phyloP scores from a whole-genome alignment of 2,888 invertebrate genomes.

The Nemotelus pantherinus region DNA sequence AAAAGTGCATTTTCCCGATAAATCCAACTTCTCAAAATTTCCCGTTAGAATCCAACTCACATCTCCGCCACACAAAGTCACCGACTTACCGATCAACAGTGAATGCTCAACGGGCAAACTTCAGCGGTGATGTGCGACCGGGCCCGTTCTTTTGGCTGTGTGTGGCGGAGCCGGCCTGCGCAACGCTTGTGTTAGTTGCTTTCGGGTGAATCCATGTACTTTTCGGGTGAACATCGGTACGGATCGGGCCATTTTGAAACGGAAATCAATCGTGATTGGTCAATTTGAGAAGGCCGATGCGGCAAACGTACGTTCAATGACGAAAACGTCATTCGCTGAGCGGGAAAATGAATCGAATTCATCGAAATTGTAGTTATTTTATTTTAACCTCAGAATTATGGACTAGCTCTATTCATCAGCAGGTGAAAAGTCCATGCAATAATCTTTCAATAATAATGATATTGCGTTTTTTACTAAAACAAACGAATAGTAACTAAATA shows the following conservation, averaged over 20 bases:
- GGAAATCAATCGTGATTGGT: conserved; percentile 36
- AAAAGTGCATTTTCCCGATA: conserved; percentile 8
- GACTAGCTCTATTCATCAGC: too few relatives aligned
- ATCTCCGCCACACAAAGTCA: conserved; percentile 44
- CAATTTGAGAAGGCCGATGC: conserved; percentile 7
- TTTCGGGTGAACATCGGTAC: conserved; percentile 2
- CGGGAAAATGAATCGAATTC: neutral
- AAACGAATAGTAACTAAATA: too few relatives aligned
- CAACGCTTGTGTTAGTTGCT: conserved; percentile 8
- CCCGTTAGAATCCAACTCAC: conserved; percentile 28
- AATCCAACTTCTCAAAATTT: conserved; percentile 23
- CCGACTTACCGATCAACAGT: conserved; percentile 52
- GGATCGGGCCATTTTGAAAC: neutral
- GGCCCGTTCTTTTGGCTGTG: conserved; percentile 16
- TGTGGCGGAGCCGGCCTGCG: conserved; percentile 34
- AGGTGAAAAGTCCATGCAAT: too few relatives aligned
- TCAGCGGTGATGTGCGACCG: conserved; percentile 36
- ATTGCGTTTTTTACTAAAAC: too few relatives aligned
- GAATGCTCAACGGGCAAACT: conserved; percentile 39
- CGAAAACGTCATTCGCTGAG: neutral
- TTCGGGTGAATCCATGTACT: neutral
- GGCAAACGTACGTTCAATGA: conserved; percentile 24
- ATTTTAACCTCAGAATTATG: too few relatives aligned
- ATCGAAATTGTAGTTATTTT: too few relatives aligned
- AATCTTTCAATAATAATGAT: too few relatives aligned